phyloP scores from a whole-genome alignment of 1,140 invertebrate genomes.

The Eupeodes corollae region DNA sequence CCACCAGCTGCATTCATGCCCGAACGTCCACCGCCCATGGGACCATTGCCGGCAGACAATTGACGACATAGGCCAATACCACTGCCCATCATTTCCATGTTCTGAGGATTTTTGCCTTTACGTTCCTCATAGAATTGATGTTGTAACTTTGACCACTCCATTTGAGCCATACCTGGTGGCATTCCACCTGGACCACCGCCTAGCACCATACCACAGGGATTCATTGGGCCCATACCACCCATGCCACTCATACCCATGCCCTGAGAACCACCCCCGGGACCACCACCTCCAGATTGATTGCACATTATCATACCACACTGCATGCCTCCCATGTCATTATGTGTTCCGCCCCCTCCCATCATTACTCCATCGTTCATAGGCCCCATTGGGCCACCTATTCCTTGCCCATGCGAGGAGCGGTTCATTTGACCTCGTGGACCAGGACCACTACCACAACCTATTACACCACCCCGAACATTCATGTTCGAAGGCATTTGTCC shows the following conservation, averaged over 20 bases:
- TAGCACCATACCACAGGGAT: constrained; percentile 31
- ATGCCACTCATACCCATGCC: constrained; percentile 5
- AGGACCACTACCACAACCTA: background rate
- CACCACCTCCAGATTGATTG: constrained; percentile 1
- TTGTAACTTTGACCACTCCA: constrained; percentile 84
- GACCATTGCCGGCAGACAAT: background rate
- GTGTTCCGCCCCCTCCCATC: background rate
- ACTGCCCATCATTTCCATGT: background rate
- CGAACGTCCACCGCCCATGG: constrained; percentile 1
- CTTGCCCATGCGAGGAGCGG: background rate
- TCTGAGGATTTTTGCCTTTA: constrained; percentile 19
- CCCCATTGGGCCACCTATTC: background rate
- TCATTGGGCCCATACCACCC: constrained; percentile 10
- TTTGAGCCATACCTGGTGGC: constrained; percentile 42
- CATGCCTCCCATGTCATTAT: background rate
- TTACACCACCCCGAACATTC: background rate
- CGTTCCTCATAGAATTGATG: constrained; percentile 67
- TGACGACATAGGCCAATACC: too few relatives aligned
- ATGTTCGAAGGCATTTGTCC: background rate
- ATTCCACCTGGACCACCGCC: constrained; percentile 22
- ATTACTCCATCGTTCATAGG: background rate
- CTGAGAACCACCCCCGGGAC: constrained; percentile 3
- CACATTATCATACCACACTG: background rate
- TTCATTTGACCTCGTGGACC: constrained; percentile 8
- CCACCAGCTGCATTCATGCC: constrained; percentile 1